Conservation (phyloP, 2,888 invertebrate species). For the Ornithoptera alexandrae region DNA sequence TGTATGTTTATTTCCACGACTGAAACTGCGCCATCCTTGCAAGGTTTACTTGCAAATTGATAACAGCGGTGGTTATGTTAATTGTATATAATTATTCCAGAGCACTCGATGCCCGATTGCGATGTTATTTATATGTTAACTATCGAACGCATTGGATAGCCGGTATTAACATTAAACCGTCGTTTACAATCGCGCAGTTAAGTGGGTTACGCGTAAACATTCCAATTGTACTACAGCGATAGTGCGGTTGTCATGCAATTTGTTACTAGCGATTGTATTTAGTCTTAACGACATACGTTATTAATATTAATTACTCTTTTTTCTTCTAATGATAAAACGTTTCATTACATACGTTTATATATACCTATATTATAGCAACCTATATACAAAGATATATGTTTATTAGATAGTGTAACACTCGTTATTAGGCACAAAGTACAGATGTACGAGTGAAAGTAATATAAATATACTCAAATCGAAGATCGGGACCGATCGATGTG, state of each 20-base stretch:
- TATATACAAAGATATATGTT: no score
- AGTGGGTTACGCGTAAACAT: conserved; percentile 13
- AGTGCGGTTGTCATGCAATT: conserved; percentile 2
- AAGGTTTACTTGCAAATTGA: no score
- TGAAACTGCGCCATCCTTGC: no score
- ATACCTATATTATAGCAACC: no score
- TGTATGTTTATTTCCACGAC: no score
- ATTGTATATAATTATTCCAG: neutral
- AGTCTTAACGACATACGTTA: conserved; percentile 10
- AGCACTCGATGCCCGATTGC: conserved; percentile 8
- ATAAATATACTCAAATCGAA: no score
- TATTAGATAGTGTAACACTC: no score
- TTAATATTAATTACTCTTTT: conserved; percentile 5
- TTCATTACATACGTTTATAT: no score
- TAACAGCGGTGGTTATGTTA: conserved; percentile 8
- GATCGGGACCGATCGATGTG: no score
- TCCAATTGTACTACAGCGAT: conserved; percentile 11
- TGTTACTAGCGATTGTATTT: conserved; percentile 1
- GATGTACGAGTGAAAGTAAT: no score
- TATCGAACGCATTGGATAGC: conserved; percentile 15
- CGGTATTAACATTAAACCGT: conserved; percentile 22
- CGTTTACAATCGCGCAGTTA: conserved; percentile 11
- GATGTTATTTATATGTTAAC: conserved; percentile 18
- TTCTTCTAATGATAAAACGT: no score
- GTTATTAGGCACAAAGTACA: no score